Conservation (phyloP, 2,888 invertebrate species). For the Athalia rosae region DNA sequence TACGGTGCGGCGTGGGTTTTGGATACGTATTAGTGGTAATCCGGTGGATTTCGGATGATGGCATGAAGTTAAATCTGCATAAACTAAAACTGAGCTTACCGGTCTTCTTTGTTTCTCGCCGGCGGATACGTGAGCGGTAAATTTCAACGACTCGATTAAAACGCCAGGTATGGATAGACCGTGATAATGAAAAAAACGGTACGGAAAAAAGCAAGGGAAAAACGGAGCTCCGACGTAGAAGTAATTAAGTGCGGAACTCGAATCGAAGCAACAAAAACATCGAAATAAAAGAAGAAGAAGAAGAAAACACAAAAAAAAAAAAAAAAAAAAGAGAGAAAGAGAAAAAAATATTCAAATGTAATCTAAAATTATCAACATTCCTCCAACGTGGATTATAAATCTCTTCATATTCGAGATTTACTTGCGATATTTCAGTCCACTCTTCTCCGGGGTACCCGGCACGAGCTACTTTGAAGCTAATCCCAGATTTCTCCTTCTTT, state of each 20-base stretch:
- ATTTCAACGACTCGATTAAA: conserved; percentile 40
- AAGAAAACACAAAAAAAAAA: no score
- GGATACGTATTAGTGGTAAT: background rate
- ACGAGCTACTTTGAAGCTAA: conserved; percentile 21
- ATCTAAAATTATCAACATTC: conserved; percentile 35
- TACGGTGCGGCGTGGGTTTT: background rate
- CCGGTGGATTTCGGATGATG: conserved; percentile 27
- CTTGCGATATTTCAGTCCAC: conserved; percentile 1
- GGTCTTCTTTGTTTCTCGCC: background rate
- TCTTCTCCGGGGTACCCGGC: background rate
- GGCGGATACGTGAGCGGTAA: background rate
- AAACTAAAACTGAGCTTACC: conserved; percentile 25
- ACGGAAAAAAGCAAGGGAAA: background rate
- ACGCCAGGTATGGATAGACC: background rate
- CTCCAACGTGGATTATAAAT: conserved; percentile 31
- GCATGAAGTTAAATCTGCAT: conserved; percentile 30
- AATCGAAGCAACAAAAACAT: conserved; percentile 28
- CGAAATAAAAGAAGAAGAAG: no score
- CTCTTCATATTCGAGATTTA: conserved; percentile 4
- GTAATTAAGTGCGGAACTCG: conserved; percentile 28
- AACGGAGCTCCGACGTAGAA: conserved; percentile 12
- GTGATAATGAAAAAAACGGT: background rate
- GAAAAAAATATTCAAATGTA: conserved; percentile 5
- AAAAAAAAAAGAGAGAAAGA: no score
- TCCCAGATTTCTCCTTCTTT: conserved; percentile 40